phyloP scores from a whole-genome alignment of 2,113 vertebrate genomes.

The Orycteropus afer region DNA sequence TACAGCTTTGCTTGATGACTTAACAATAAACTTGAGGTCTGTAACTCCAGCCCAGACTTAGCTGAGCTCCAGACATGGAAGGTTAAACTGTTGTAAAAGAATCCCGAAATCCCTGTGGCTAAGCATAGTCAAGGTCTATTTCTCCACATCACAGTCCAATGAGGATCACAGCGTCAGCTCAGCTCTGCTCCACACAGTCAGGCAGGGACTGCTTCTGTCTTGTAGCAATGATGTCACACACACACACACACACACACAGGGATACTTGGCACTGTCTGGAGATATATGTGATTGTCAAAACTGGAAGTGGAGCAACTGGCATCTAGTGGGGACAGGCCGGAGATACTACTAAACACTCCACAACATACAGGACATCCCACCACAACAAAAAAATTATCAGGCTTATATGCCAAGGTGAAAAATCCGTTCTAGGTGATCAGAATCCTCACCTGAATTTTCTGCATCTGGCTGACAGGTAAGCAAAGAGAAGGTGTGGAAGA shows the following conservation, averaged over 20 bases:
- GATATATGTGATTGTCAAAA: neutral
- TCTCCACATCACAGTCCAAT: neutral
- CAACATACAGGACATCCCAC: neutral
- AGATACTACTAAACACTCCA: neutral
- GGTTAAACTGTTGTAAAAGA: neutral
- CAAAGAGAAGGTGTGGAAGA: neutral
- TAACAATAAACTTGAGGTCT: neutral
- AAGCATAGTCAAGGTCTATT: accelerated
- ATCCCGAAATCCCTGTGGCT: neutral
- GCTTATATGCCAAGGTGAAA: neutral
- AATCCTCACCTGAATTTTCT: neutral
- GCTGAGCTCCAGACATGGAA: neutral
- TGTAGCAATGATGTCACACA: neutral
- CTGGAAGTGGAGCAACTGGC: neutral
- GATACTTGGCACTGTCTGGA: neutral
- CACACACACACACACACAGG: no score
- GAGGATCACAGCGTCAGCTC: no score
- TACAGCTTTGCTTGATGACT: neutral
- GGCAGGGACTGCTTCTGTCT: neutral
- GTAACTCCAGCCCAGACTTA: neutral
- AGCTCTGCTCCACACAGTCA: neutral
- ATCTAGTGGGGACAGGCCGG: no score
- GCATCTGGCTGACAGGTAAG: neutral
- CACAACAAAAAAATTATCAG: neutral
- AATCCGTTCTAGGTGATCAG: accelerated